These are phyloP conservation scores for Hyles euphorbiae DNA, from an alignment of 1,140 invertebrate genomes.

Conservation along the genomic window DNA sequence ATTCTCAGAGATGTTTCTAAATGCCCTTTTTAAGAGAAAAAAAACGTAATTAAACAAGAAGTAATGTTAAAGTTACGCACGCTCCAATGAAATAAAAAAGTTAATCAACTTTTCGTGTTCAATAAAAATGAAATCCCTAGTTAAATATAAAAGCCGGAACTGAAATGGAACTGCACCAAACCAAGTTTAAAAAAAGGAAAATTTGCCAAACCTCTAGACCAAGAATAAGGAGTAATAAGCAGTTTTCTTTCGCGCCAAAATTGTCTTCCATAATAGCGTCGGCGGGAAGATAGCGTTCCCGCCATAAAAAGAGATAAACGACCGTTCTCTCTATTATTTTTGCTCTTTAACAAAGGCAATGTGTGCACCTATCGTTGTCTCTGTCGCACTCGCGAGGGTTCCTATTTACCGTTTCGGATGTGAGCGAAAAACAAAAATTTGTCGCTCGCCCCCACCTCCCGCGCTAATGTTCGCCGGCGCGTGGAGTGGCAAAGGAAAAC, in stretches of 20 bases:
- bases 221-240: slow-evolving; percentile 74
- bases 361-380: slow-evolving; percentile 66
- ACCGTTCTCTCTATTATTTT: slow-evolving; percentile 74
- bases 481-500: slow-evolving; percentile 39
- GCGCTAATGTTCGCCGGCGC: slow-evolving; percentile 63
- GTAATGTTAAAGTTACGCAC: too few species aligned
- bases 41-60: too few species aligned
- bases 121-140: not conserved
- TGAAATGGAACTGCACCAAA: too few species aligned
- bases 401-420: slow-evolving; percentile 33
- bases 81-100: too few species aligned
- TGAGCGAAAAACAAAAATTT: slow-evolving; percentile 71
- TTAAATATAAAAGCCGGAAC: not conserved
- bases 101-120: too few species aligned
- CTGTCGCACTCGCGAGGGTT: slow-evolving; percentile 36
- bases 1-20: too few species aligned
- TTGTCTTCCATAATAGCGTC: slow-evolving; percentile 73
- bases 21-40: too few species aligned
- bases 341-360: slow-evolving; percentile 72
- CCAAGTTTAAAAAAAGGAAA: slow-evolving; percentile 38
- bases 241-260: slow-evolving; percentile 75
- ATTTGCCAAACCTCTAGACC: slow-evolving; percentile 47
- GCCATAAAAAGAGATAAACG: slow-evolving; percentile 75
- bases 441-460: slow-evolving; percentile 44
- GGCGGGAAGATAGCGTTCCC: slow-evolving; percentile 67